phyloP scores from a whole-genome alignment of 2,888 invertebrate genomes.

The Ernsta delagoae region DNA sequence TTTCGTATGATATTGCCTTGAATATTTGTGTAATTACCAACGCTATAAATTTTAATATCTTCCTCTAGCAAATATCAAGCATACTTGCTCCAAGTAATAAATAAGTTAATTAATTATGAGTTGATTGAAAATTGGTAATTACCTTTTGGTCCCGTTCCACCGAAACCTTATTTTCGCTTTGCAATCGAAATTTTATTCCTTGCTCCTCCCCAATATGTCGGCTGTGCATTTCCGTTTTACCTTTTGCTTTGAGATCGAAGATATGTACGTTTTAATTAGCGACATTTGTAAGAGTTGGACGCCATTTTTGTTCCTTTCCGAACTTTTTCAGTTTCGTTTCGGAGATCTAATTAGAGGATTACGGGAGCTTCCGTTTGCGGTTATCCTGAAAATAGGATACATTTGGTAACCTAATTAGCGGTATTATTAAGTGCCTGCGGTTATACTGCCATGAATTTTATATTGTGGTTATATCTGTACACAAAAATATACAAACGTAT shows the following conservation, averaged over 20 bases:
- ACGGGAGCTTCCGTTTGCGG: too few relatives aligned
- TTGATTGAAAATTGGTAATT: conserved; percentile 1
- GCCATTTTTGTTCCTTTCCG: conserved; percentile 3
- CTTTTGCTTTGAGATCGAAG: conserved; percentile 17
- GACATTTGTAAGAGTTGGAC: conserved; percentile 10
- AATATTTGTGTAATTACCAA: too few relatives aligned
- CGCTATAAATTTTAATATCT: neutral
- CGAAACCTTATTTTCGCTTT: conserved; percentile 4
- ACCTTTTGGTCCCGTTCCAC: neutral
- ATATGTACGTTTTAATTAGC: conserved; percentile 25
- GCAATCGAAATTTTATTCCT: conserved; percentile 28
- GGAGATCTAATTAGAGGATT: neutral
- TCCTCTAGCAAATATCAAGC: neutral
- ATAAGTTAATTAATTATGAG: neutral
- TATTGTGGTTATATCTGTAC: too few relatives aligned
- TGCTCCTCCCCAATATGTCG: conserved; percentile 23
- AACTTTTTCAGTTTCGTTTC: neutral
- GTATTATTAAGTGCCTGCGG: too few relatives aligned
- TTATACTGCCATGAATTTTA: too few relatives aligned
- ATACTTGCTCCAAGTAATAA: neutral
- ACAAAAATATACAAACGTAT: too few relatives aligned
- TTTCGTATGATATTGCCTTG: too few relatives aligned
- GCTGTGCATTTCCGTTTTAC: conserved; percentile 7
- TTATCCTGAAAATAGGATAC: neutral
- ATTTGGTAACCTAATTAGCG: too few relatives aligned